Base-by-base conservation (phyloP, 2,797 vertebrate genomes). In the Rhynchonycteris naso region DNA sequence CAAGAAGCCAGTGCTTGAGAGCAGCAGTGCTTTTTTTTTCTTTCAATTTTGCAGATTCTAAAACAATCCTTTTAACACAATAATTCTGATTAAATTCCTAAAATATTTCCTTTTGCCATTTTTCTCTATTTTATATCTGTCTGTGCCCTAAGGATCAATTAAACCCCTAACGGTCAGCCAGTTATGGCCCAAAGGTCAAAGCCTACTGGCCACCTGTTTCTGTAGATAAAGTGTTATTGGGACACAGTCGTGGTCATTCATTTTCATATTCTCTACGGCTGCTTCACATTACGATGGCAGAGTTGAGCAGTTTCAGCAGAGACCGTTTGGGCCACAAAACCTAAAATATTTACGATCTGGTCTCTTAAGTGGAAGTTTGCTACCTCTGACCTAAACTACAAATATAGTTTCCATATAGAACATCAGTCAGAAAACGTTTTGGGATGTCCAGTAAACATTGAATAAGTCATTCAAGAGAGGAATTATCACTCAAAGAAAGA, bases 171-270 rank as follows among this genome's bases (percentile, higher is more conserved):
- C 50, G 15, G 21, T 33, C 22, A 33, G 56, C 47, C 75, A 93
- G 75, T 22, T 14, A 19, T 1, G 5, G 38, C 21, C 50, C 68
- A 52, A 2, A 4, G 66, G 19, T n/a, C 91, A 54, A 85, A 59
- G 85, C 14, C 38, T n/a, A 63, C 26, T 1, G 12, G 75, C 33
- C n/a, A 33, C 43, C 26, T 26, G 10, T 74, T 74, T 22, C 13
- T 65, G 1, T 50, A 54, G 88, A 90, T 92, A 79, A 89, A 86
- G 61, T 89, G 90, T 90, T 88, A 75, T 12, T 33, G 50, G 71
- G 52, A 80, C 30, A 52, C 4, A 69, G 74, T 14, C 58, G 63
- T 0, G 2, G 8, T 26, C 18, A 11, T 54, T 33, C 7, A 0
- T 56, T 69, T 56, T 63, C 14, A 0, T 13, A 35, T 33, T 1